Conservation (phyloP, 92 coral and sea anemone genomes). For the Porites evermanni region DNA sequence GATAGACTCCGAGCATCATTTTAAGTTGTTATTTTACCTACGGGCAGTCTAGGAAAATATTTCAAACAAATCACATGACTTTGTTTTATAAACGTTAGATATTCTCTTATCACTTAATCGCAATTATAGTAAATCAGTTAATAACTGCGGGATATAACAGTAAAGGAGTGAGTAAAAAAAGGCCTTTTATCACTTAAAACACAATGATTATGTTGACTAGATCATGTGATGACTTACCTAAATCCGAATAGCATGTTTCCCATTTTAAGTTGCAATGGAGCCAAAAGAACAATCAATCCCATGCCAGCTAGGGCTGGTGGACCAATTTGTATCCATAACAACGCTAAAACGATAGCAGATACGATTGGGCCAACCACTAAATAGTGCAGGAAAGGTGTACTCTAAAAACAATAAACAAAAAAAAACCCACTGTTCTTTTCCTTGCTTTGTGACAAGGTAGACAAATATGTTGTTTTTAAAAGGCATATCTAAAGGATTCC, state of each 20-base stretch:
- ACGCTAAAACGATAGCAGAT: conserved; percentile 59
- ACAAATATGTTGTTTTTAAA: neutral
- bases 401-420: conserved; percentile 26
- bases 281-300: conserved; percentile 73
- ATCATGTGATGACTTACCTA: conserved; percentile 46
- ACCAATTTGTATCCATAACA: conserved; percentile 81
- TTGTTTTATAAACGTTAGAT: too few species aligned
- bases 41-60: too few species aligned
- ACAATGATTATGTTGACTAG: neutral
- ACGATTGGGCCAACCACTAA: conserved; percentile 80
- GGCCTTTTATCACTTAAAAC: neutral
- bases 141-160: too few species aligned
- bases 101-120: too few species aligned
- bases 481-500: too few species aligned
- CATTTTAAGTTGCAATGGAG: conserved; percentile 77
- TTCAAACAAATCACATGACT: too few species aligned
- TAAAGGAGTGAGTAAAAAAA: neutral
- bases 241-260: conserved; percentile 66
- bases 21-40: too few species aligned
- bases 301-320: conserved; percentile 78
- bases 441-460: neutral
- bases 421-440: neutral
- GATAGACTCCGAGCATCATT: too few species aligned
- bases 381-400: conserved; percentile 78
- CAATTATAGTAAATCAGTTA: too few species aligned